A percentile compares a stretch with the other conserved stretches of the same genome.
Evolutionary conservation across 2,113 vertebrate species (phyloP).

Genomic region (Xenus cinereus): DNA sequence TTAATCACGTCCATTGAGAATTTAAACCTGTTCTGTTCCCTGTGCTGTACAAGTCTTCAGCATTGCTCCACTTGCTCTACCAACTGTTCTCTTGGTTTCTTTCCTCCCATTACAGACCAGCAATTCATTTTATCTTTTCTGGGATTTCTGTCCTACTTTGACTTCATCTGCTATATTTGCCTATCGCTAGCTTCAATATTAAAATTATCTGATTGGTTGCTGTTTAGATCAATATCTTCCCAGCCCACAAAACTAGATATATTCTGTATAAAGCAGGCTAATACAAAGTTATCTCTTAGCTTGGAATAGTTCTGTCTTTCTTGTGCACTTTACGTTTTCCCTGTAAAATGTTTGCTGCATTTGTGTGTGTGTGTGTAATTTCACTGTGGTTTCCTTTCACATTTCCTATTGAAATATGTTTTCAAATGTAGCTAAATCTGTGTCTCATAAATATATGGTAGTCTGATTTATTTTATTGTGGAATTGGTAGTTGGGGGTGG

Average conservation of each 20-base stretch:
- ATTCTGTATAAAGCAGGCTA: neutral
- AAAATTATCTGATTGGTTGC: constrained; percentile 11
- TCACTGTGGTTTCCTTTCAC: neutral
- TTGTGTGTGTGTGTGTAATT: neutral
- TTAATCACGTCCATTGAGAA: constrained; percentile 51
- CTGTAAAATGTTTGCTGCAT: neutral
- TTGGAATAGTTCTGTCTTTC: neutral
- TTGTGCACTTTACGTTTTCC: neutral
- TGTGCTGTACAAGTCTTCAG: constrained; percentile 29
- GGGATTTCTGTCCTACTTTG: constrained; percentile 34
- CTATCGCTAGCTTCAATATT: constrained; percentile 36
- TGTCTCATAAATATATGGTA: neutral
- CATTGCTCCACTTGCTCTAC: constrained; percentile 28
- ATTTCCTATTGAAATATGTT: neutral
- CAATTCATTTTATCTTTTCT: constrained; percentile 22
- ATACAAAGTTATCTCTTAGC: neutral
- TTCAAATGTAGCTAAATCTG: neutral
- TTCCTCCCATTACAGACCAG: neutral
- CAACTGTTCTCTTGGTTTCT: neutral
- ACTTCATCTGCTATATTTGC: constrained; percentile 34
- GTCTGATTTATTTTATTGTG: neutral
- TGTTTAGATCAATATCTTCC: constrained; percentile 19
- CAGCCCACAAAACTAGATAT: neutral
- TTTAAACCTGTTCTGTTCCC: constrained; percentile 41
- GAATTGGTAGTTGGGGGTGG: neutral